Conservation (phyloP, 2,113 vertebrate species). For the Todiramphus saurophagus region DNA sequence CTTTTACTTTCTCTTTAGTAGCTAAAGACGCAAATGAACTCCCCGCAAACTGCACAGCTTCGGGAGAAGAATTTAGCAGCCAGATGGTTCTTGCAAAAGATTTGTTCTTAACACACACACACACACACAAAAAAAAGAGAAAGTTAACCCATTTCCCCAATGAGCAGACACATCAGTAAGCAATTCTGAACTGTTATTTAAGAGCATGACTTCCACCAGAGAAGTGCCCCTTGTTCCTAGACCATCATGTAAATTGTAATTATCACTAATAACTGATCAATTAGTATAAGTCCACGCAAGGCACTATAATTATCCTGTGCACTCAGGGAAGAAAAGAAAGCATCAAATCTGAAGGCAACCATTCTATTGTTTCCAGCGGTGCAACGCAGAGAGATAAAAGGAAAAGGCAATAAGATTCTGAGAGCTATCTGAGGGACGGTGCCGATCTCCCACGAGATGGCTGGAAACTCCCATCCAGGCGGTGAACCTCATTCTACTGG, state of each 20-base stretch:
- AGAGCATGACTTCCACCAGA: background rate
- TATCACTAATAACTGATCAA: background rate
- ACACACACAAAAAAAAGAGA: background rate
- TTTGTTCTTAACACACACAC: background rate
- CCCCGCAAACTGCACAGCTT: constrained; percentile 38
- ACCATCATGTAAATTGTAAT: background rate
- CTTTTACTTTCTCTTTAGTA: constrained; percentile 56
- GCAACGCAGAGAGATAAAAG: background rate
- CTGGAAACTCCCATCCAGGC: background rate
- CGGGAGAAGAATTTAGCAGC: constrained; percentile 28
- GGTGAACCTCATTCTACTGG: background rate
- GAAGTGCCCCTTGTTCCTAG: background rate
- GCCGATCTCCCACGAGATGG: background rate
- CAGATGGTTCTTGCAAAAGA: constrained; percentile 57
- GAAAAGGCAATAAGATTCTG: background rate
- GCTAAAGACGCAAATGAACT: constrained; percentile 63
- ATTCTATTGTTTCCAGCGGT: background rate
- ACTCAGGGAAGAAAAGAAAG: background rate
- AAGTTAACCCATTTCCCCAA: background rate
- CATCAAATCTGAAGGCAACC: background rate
- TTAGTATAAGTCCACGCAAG: background rate
- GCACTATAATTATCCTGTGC: background rate
- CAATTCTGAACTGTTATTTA: background rate
- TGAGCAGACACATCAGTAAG: background rate
- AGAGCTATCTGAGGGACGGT: background rate